Evolutionary conservation across 2,113 vertebrate genomes (phyloP).

Genomic region (Crotalus viridis): DNA sequence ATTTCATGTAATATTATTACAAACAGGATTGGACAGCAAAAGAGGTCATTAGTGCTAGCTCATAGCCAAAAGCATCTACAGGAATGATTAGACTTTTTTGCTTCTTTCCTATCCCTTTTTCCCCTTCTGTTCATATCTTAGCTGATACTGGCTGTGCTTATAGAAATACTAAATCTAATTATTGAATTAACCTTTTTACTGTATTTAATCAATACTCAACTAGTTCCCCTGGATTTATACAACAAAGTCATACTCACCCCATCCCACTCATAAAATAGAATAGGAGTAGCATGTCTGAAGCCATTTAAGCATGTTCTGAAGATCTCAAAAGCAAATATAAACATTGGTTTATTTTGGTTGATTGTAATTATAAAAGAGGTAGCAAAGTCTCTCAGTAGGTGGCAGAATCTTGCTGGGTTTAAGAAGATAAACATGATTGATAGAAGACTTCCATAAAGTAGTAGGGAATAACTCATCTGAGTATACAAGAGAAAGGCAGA

Average conservation of each 20-base stretch:
- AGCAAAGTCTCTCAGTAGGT: neutral
- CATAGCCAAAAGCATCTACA: neutral
- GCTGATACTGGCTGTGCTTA: neutral
- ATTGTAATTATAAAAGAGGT: neutral
- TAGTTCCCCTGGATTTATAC: neutral
- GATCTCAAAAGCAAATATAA: neutral
- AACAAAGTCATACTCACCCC: neutral
- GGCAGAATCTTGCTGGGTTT: neutral
- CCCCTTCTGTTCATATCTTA: neutral
- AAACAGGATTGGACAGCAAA: neutral
- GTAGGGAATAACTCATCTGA: neutral
- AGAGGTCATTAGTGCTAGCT: neutral
- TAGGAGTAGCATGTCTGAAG: neutral
- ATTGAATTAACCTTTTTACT: neutral
- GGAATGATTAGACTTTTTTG: neutral
- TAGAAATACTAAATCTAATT: neutral
- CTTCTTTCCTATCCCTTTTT: neutral
- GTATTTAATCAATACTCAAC: neutral
- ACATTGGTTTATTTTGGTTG: neutral
- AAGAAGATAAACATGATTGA: neutral
- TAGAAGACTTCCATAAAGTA: neutral
- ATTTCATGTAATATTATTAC: neutral
- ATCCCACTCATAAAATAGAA: neutral
- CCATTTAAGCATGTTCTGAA: neutral
- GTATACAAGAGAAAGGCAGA: neutral